phyloP scores from a whole-genome alignment of 1,140 invertebrate genomes.

The Drosophila asahinai region DNA sequence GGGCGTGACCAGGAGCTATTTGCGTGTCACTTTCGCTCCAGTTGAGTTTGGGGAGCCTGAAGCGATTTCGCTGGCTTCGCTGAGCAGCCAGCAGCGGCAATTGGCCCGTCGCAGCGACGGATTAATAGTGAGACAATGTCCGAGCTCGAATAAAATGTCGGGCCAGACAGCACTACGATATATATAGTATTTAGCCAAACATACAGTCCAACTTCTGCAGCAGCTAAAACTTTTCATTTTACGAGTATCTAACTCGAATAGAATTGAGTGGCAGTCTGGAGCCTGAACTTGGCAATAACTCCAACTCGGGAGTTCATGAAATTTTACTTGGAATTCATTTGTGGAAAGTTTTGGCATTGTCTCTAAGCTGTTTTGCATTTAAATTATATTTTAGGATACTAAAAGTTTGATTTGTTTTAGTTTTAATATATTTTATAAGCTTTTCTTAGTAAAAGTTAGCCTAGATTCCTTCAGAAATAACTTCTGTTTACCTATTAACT shows the following conservation, averaged over 20 bases:
- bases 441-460: neutral
- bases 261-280: neutral
- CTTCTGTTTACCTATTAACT: neutral
- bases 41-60: constrained; percentile 40
- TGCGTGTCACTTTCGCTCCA: constrained; percentile 70
- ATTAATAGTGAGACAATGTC: constrained; percentile 65
- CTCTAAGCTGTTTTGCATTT: neutral
- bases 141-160: constrained; percentile 52
- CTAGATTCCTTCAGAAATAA: neutral
- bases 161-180: constrained; percentile 16
- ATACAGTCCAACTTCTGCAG: neutral
- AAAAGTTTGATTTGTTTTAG: too few relatives aligned
- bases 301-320: neutral
- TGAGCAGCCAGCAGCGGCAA: constrained; percentile 40
- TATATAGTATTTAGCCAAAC: neutral
- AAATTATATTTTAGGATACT: neutral
- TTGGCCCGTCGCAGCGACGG: neutral
- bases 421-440: too few relatives aligned
- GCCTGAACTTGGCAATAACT: neutral
- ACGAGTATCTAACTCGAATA: neutral
- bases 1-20: constrained; percentile 54
- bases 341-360: neutral
- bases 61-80: constrained; percentile 59
- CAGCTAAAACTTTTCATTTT: constrained; percentile 3
- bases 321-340: neutral